phyloP scores from a whole-genome alignment of 2,888 invertebrate species.

The Eilema depressum region DNA sequence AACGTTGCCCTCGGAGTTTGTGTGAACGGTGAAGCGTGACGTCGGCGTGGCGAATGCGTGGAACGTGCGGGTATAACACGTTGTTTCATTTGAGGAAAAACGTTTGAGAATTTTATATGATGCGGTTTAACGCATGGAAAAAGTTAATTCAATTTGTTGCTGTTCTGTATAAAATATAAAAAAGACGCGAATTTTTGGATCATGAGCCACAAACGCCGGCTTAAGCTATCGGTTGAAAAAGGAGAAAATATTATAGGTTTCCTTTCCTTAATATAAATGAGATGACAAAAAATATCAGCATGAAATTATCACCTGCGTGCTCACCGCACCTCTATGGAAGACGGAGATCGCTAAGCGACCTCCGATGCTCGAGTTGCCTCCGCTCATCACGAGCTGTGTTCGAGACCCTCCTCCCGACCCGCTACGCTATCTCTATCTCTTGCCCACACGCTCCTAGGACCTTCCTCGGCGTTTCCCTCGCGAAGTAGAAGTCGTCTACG shows the following conservation, averaged over 20 bases:
- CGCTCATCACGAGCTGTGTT: no score
- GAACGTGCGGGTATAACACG: constrained; percentile 23
- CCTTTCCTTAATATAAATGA: not conserved
- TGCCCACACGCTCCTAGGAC: no score
- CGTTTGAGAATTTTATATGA: constrained; percentile 18
- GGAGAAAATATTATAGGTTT: not conserved
- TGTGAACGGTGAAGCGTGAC: constrained; percentile 23
- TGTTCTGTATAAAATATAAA: constrained; percentile 10
- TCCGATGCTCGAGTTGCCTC: no score
- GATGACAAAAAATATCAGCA: not conserved
- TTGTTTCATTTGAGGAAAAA: constrained; percentile 11
- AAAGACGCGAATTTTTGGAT: not conserved
- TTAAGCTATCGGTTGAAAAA: not conserved
- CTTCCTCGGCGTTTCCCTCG: no score
- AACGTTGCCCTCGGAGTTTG: constrained; percentile 19
- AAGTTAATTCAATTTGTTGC: not conserved
- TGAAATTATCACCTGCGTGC: not conserved
- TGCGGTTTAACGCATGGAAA: constrained; percentile 17
- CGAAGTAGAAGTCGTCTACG: no score
- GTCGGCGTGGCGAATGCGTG: constrained; percentile 22
- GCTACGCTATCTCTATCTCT: no score
- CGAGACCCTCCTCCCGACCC: no score
- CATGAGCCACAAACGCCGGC: not conserved
- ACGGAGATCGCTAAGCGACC: no score
- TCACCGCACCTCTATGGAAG: no score